Percentiles rank a stretch among this genome's conserved stretches.
These are phyloP conservation scores for Saccopteryx leptura DNA, from an alignment of 2,113 vertebrate species.

Conservation along the genomic window DNA sequence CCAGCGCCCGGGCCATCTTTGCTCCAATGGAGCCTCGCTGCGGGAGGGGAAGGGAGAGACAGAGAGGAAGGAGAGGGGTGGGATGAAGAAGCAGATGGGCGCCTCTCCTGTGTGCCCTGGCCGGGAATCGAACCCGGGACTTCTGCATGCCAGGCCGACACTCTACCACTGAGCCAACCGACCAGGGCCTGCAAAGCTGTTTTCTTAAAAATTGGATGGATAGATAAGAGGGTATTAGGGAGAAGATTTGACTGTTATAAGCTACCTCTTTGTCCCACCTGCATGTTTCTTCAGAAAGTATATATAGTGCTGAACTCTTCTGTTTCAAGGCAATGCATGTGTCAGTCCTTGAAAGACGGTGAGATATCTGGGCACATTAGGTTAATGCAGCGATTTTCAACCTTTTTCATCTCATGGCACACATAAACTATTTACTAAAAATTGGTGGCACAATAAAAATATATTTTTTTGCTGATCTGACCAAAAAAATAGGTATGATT, in stretches of 20 bases:
- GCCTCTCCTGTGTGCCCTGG: no score
- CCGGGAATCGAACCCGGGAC: no score
- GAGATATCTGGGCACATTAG: not conserved
- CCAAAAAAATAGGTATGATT: not conserved
- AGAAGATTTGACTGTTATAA: not conserved
- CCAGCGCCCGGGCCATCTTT: no score
- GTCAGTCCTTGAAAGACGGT: not conserved
- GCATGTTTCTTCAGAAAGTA: not conserved
- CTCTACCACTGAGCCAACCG: no score
- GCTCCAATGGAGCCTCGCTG: no score
- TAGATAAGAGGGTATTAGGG: not conserved
- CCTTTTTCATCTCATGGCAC: not conserved
- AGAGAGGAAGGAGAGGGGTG: no score
- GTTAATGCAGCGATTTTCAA: not conserved
- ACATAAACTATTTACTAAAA: not conserved
- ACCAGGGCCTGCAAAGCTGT: no score
- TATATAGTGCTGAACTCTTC: not conserved
- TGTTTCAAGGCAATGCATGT: not conserved
- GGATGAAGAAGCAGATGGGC: no score
- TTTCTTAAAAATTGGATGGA: not conserved
- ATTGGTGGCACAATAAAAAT: not conserved
- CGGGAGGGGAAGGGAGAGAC: no score
- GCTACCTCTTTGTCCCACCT: not conserved
- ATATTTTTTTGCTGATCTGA: not conserved
- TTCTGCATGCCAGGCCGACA: no score